Base-by-base conservation (phyloP, 35 echinoderm and acorn worm species). In the Ptychodera flava region DNA sequence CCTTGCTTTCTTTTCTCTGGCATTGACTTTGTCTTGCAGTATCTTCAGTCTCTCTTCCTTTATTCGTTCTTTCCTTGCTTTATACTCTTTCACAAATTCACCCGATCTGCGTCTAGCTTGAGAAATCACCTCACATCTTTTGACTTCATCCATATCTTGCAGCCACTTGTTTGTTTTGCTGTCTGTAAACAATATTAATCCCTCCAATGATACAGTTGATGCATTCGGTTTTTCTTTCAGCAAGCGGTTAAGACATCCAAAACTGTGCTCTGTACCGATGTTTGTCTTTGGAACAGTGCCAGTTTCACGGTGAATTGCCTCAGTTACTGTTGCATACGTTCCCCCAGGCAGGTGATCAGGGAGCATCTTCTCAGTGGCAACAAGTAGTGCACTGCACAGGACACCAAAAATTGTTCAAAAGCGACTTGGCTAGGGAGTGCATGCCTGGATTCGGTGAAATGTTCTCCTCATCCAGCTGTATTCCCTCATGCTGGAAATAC, bases 131-230 rank as follows among this genome's bases (percentile, higher is more conserved):
- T 64, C 45, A 12, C 45, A 12, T 64, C 84, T 86, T 77, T 86
- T 86, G 1, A 22, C 37, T 12, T 75, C 38, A 76, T 29, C 0
- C 76, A 86, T 31, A 16, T 77, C 76, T 30, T 53, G 35, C 16
- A 87, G 45, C 85, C 75, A 87, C 32, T 87, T 79, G 32, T 79
- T 87, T 38, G 76, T 87, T 87, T 81, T 31, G 45, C 78, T 87
- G 33, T 79, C 78, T 16, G 85, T 78, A 80, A 80, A 80, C 31
- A 80, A 80, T 15, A 29, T 32, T 29, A 29, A 29, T 2, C 31
- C 31, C n/a, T 80, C 78, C 78, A 32, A 10, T 14, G 78, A 1
- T 6, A 29, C 31, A 12, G 31, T 29, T 6, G 78, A 6, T 80
- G 78, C 30, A 29, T 29, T 80, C 10, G 28, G 31, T 29, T 64